Evolutionary conservation across 2,888 invertebrate species (phyloP), one percentile per base, ranked within the genome.

Genomic region (Rhaphigaster nebulosa): DNA sequence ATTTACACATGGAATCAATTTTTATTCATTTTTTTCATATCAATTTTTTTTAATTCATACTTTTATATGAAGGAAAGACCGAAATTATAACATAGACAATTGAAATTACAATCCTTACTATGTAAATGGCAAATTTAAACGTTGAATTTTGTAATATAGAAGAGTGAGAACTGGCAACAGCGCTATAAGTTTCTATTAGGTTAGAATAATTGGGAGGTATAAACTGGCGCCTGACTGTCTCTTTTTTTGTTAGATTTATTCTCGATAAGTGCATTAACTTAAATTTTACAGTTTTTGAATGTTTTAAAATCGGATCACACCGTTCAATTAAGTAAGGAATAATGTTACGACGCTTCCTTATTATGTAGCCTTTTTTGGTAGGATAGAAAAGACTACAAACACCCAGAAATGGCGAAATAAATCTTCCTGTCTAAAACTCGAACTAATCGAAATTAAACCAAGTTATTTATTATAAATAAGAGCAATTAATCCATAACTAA

Each of bases 171-270:
- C 34, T 76, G 70, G 70, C 70, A 76, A 76, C 70, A 38, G 34
- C 70, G 70, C 70, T 6, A 38, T 76, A 76, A 34, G 70, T 76
- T 76, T 76, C 70, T 76, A 76, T 76, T 76, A 20, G 70, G 34
- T 76, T 76, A 76, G 38, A 8, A 76, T 76, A 76, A 76, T 76
- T 38, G 70, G 34, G 23, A 38, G 38, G 34, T 20, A 76, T 76
- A 76, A 76, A 38, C 34, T 20, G 70, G 34, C 38, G 34, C 34
- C 20, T 38, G 20, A 20, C 20, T 76, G 20, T 38, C 20, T 38
- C 13, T 65, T 65, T 65, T 65, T 29, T 13, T 13, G 38, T 76
- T 12, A 76, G 5, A 20, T 76, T 65, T 38, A 2, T 38, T 76
- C 29, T 5, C 20, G 34, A 20, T 20, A 20, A 34, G 15, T 76